Conservation (phyloP, 1,140 invertebrate species). For the Holcopasites calliopsidis region DNA sequence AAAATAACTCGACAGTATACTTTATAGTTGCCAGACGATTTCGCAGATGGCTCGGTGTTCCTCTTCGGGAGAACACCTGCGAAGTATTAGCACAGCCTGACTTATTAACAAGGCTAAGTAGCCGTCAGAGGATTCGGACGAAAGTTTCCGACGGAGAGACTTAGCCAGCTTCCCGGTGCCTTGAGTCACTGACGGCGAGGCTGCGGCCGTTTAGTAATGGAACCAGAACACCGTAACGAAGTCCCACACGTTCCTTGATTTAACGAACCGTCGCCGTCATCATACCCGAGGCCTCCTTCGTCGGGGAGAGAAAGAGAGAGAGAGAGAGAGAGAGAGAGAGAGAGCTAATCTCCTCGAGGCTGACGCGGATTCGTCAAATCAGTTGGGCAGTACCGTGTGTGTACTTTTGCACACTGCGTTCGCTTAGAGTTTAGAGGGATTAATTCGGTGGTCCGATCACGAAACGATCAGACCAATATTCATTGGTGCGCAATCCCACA, state of each 20-base stretch:
- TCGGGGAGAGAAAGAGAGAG: too few species aligned
- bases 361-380: conserved; percentile 40
- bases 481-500: too few species aligned
- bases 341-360: conserved; percentile 37
- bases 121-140: conserved; percentile 29
- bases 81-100: conserved; percentile 49
- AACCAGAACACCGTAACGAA: conserved; percentile 60
- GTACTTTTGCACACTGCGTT: too few species aligned
- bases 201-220: conserved; percentile 50
- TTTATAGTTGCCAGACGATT: background rate
- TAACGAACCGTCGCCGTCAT: conserved; percentile 57
- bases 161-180: conserved; percentile 33
- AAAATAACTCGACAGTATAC: background rate
- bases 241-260: conserved; percentile 58
- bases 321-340: too few species aligned
- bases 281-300: conserved; percentile 54
- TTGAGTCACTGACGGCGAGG: conserved; percentile 55
- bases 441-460: background rate
- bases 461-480: background rate
- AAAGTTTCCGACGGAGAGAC: conserved; percentile 44
- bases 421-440: too few species aligned
- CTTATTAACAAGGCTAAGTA: conserved; percentile 58
- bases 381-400: too few species aligned
- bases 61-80: conserved; percentile 37
- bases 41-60: conserved; percentile 4